Base-by-base conservation (phyloP, 2,113 vertebrate species). In the Urocynchramus pylzowi region DNA sequence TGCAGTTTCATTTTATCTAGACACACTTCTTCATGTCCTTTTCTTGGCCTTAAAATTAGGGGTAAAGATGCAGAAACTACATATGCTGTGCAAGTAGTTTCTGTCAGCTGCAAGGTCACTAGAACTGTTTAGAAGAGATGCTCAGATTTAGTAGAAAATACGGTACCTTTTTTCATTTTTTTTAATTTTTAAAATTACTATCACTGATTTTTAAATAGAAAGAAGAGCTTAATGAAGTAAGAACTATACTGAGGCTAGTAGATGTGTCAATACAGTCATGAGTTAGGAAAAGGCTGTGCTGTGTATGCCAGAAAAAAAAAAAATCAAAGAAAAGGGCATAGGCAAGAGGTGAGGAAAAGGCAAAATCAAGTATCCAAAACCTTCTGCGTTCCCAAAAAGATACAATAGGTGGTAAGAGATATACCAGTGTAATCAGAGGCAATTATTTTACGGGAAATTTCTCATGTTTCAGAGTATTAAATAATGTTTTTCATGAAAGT, bases 401-500 rank as follows among this genome's bases (percentile, higher is more conserved):
- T 78, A 28, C 28, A 93, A 2, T 78, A 79, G 28, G 57, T 94
- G 57, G 14, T 37, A 86, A 73, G 23, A 76, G 80, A 80, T 49
- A 39, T 5, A 80, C n/a, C 68, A 87, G 57, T 88, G 65, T 88
- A 64, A 93, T 80, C 33, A 77, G 42, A 68, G 79, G 33, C 63
- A 67, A 23, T 57, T 80, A 93, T 95, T 97, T 97, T 78, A 93
- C 92, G 64, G 61, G 42, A 71, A 87, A 63, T 28, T 81, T 79
- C 37, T 89, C 37, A 65, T 69, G 20, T 71, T 90, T 45, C 30
- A 31, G 18, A 75, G 47, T 81, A 90, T 92, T 96, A 95, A 95
- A 71, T 50, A 41, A 79, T 80, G 31, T 96, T 89, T 89, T 96
- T 87, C 27, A 37, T 90, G 45, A 95, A 93, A 89, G 63, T 19